Evolutionary conservation across 2,888 invertebrate genomes (phyloP), one percentile per base, ranked within the genome.

Genomic region (Agapostemon virescens): DNA sequence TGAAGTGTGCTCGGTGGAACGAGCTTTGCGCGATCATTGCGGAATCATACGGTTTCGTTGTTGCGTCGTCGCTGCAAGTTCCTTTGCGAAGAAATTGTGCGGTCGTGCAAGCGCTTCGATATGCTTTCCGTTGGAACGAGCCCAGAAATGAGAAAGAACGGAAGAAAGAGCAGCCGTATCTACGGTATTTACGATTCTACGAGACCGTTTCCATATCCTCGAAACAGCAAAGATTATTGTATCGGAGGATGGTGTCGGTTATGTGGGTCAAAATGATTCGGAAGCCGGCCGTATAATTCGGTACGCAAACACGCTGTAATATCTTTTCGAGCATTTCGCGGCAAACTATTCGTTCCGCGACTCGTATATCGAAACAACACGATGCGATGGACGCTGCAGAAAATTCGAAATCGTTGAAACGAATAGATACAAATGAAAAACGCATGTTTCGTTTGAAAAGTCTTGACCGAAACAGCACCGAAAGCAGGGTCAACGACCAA

Each of bases 191-290:
- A n/a, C 36, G 20, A 63, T 13, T 36, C 74, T 38, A 3, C n/a
- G n/a, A n/a, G 49, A 49, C 52, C 61, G 72, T 74, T 67, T 66
- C 77, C 49, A 71, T 30, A 69, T 40, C 75, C 84, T 77, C 69
- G 77, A 70, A 83, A 81, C 86, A 30, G 80, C 33, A 72, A 74
- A 38, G 79, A 81, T 77, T 66, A 67, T 71, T 68, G 74, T 76
- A 26, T 64, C 64, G 40, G 33, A 20, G 45, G 55, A 38, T 76
- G 42, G 69, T 68, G 78, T 69, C 58, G 72, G 63, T 69, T 82
- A 90, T 90, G 88, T 91, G 86, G 90, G 91, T 90, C 91, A 90
- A 86, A 89, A 89, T 88, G 89, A 90, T 90, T 90, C 91, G 90
- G 90, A 89, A 90, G 90, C 89, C 84, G 84, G 84, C 83, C 87